Conservation (phyloP, 2,888 invertebrate genomes). For the Phyllotreta cruciferae region DNA sequence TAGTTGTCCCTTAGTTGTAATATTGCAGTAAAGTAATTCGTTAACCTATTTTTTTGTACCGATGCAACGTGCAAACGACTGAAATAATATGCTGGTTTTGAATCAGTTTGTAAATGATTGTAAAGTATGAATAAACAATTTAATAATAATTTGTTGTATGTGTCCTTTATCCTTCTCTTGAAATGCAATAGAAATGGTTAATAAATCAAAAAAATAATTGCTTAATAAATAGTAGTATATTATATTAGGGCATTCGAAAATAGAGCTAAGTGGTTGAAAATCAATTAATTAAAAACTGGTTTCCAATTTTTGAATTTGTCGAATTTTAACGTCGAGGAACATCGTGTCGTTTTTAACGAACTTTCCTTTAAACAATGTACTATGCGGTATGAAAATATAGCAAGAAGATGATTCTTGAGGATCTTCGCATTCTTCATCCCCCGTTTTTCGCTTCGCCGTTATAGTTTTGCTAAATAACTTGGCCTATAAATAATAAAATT, state of each 20-base stretch:
- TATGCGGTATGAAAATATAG: slow-evolving; percentile 73
- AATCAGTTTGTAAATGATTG: slow-evolving; percentile 28
- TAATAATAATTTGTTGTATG: slow-evolving; percentile 30
- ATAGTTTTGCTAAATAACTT: slow-evolving; percentile 71
- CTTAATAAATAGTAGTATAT: background rate
- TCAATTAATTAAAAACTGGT: slow-evolving; percentile 40
- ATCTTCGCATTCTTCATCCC: slow-evolving; percentile 59
- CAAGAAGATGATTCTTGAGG: slow-evolving; percentile 62
- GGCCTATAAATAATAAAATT: slow-evolving; percentile 57
- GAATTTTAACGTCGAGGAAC: slow-evolving; percentile 66
- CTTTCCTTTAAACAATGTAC: slow-evolving; percentile 66
- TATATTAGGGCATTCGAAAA: too few relatives aligned
- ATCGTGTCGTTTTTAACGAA: slow-evolving; percentile 68
- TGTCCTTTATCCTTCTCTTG: slow-evolving; percentile 5
- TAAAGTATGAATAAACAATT: slow-evolving; percentile 36
- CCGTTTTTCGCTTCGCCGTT: slow-evolving; percentile 63
- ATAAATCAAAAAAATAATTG: too few relatives aligned
- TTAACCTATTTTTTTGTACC: slow-evolving; percentile 24
- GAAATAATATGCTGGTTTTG: slow-evolving; percentile 18
- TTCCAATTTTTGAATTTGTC: slow-evolving; percentile 38
- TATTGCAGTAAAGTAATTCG: slow-evolving; percentile 15
- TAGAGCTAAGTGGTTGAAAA: background rate
- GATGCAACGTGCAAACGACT: slow-evolving; percentile 17
- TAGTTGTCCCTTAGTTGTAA: slow-evolving; percentile 36
- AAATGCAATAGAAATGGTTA: too few relatives aligned